A percentile compares a stretch with the other conserved stretches of the same genome.
Conservation (phyloP, 2,113 vertebrate genomes). For the Jacana jacana region DNA sequence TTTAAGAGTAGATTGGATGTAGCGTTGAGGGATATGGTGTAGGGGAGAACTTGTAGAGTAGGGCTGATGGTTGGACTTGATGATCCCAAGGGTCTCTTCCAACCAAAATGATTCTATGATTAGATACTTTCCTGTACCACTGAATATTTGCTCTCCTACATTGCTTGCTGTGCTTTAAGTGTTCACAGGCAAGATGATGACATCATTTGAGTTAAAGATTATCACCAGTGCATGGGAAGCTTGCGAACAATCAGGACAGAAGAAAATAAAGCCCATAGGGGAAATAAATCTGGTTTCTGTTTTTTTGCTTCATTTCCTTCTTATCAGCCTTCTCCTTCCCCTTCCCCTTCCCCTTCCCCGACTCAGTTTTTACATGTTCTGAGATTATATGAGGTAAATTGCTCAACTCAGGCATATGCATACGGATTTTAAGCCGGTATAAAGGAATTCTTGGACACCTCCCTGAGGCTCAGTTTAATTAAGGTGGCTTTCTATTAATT, state of each 20-base stretch:
- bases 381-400: conserved; percentile 16
- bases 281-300: not conserved
- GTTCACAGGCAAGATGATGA: not conserved
- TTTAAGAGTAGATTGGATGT: no score
- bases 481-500: conserved; percentile 42
- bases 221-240: not conserved
- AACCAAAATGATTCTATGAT: no score
- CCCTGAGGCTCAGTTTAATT: not conserved
- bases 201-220: not conserved
- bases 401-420: not conserved
- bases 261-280: not conserved
- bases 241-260: not conserved
- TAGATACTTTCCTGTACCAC: not conserved
- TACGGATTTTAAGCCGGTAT: conserved; percentile 15
- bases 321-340: no score
- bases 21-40: no score
- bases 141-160: not conserved
- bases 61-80: no score
- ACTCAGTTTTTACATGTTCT: not conserved
- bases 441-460: conserved; percentile 41
- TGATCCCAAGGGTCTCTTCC: no score
- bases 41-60: no score
- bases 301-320: not conserved
- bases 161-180: not conserved
- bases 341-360: no score